Base-by-base conservation (phyloP, 2,113 vertebrate genomes). In the Pteropus alecto region DNA sequence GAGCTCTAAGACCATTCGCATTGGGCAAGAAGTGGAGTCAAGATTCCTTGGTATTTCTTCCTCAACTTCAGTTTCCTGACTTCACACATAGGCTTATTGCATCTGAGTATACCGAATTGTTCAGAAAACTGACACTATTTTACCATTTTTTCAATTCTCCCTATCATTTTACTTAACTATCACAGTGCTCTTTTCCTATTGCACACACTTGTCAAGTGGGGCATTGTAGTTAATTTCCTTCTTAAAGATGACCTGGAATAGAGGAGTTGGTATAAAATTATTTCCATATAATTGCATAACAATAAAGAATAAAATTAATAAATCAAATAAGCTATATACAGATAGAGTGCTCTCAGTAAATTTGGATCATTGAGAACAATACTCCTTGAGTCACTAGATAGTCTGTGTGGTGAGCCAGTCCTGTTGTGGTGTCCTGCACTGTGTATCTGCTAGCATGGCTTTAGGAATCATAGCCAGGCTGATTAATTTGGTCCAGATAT, bases 311-410 rank as follows among this genome's bases (percentile, higher is more conserved):
- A 70, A 33, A 93, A 88, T 76, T 70, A 71, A 88, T n/a, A 43
- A 63, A 81, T 90, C 63, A 46, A 81, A 90, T 14, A 24, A 93
- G 22, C 60, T 92, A 65, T 88, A 73, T 60, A 63, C 28, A 90
- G n/a, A 78, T 79, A 89, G 90, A 89, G 82, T 93, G 48, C 61
- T 95, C 67, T 90, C 33, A 68, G 38, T 67, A 96, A 87, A 88
- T 82, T 14, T 90, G 35, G 67, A 85, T 54, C 7, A 87, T 95
- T 74, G 11, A 68, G 38, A 96, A 95, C 85, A 97, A 77, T 90
- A 26, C 6, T 86, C 30, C 35, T 63, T 1, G 33, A 97, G 65
- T 87, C 67, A 63, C 58, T 24, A 63, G 73, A 63, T 79, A 41
- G 41, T 73, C 60, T 89, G 6, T 73, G 71, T 12, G 4, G 9